Evolutionary conservation across 2,888 invertebrate genomes (phyloP), one percentile per base, ranked within the genome.

Genomic region (Hetaerina titia): DNA sequence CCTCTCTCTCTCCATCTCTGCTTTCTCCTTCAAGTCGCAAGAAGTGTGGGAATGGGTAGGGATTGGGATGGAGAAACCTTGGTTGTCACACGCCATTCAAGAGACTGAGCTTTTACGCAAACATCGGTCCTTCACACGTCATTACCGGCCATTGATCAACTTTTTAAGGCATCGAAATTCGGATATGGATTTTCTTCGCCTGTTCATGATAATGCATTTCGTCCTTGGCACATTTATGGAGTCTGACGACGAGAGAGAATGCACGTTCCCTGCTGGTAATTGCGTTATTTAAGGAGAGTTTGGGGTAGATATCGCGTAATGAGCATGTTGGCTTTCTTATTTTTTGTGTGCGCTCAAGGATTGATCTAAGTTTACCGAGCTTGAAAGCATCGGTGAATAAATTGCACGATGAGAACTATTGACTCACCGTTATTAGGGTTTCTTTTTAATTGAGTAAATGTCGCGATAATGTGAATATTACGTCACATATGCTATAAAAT

Each of bases 141-240:
- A 22, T 17, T 60, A n/a, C 90, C 5, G 89, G 57, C 57, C 89
- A 58, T 90, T 58, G 90, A 90, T 90, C 90, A 90, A 22, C n/a
- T 57, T 58, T 58, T 58, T 25, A 60, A 90, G 17, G 60, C 64
- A 90, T 90, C 45, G 90, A 45, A 64, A 31, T 90, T 64, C 9
- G 19, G 45, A 64, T 22, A 69, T 90, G 63, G 90, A 90, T 90
- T 25, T 90, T 25, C 60, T 19, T n/a, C 56, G 56, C n/a, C 8
- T 11, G 6, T 9, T 88, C 90, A 9, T 17, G 90, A 90, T 19
- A 31, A 64, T 19, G 19, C 90, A 45, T 31, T 13, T 63, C 45
- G 64, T 45, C 90, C 90, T 90, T 90, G 63, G 45, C 90, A 90
- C 45, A 90, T 31, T 63, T 64, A 17, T 25, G 31, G 4, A 6